Percentiles rank a stretch among this genome's conserved stretches.
Evolutionary conservation across 2,797 vertebrate species (phyloP).

Genomic region (Lithobates pipiens): DNA sequence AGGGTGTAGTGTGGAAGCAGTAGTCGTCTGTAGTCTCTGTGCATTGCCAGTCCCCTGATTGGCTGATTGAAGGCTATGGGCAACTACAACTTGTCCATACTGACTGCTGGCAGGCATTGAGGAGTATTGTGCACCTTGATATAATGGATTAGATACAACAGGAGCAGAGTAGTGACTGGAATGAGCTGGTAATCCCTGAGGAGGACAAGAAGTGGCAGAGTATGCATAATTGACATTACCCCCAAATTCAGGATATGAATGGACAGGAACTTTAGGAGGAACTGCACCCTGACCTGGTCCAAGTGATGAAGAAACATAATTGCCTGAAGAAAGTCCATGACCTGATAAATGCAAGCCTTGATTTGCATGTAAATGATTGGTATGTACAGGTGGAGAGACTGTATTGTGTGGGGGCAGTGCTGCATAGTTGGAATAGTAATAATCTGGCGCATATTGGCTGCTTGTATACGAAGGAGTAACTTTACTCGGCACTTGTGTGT

Average conservation of each 20-base stretch:
- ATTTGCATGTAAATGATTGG: conserved; percentile 70
- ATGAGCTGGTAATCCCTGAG: conserved; percentile 80
- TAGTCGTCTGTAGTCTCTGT: conserved; percentile 2
- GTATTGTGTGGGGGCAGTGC: conserved; percentile 75
- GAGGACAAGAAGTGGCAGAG: conserved; percentile 73
- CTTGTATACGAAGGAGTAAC: conserved; percentile 75
- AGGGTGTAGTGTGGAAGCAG: background rate
- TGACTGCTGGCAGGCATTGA: conserved; percentile 78
- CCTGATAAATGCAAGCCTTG: conserved; percentile 70
- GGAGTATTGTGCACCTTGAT: conserved; percentile 83
- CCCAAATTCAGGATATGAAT: conserved; percentile 72
- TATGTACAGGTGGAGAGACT: conserved; percentile 68
- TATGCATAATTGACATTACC: conserved; percentile 74
- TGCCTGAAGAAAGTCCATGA: conserved; percentile 66
- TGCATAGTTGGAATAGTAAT: conserved; percentile 83
- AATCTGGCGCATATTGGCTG: conserved; percentile 78
- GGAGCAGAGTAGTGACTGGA: conserved; percentile 75
- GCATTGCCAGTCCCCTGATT: conserved; percentile 38
- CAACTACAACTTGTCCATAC: conserved; percentile 80
- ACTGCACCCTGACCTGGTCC: conserved; percentile 71
- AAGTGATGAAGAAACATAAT: conserved; percentile 63
- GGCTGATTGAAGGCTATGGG: conserved; percentile 72
- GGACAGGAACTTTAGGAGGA: conserved; percentile 72
- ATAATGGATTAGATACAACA: conserved; percentile 71
- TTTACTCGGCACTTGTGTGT: conserved; percentile 82